These are phyloP conservation scores for Neuroscelio doddi DNA, from an alignment of 2,888 invertebrate species.

Conservation along the genomic window DNA sequence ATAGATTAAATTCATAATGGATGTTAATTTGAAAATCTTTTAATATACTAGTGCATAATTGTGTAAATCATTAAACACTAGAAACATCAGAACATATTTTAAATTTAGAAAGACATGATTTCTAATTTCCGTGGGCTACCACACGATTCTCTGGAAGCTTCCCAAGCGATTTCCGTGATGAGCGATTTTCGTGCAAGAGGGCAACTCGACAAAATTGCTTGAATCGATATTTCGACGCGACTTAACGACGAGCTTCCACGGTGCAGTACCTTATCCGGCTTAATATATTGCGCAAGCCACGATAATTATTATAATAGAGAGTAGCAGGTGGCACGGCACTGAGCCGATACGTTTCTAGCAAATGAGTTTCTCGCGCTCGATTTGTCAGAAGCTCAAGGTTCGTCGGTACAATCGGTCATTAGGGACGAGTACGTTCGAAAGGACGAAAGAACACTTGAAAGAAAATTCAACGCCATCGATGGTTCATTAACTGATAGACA, in stretches of 20 bases:
- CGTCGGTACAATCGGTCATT: slow-evolving; percentile 55
- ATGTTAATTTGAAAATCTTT: no score
- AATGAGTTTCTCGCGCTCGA: slow-evolving; percentile 62
- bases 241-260: slow-evolving; percentile 24
- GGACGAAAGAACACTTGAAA: slow-evolving; percentile 19
- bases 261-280: slow-evolving; percentile 43
- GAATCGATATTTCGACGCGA: slow-evolving; percentile 34
- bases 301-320: slow-evolving; percentile 68
- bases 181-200: slow-evolving; percentile 14
- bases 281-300: slow-evolving; percentile 59
- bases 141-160: neutral
- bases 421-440: slow-evolving; percentile 40
- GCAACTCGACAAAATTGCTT: slow-evolving; percentile 9
- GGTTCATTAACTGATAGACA: slow-evolving; percentile 19
- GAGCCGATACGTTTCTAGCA: slow-evolving; percentile 61
- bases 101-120: neutral
- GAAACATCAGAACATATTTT: neutral
- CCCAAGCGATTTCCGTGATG: slow-evolving; percentile 10
- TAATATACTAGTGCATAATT: no score
- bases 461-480: slow-evolving; percentile 26
- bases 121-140: slow-evolving; percentile 11
- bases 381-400: slow-evolving; percentile 55
- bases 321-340: slow-evolving; percentile 62
- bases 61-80: no score
- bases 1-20: no score